Evolutionary conservation across 2,888 invertebrate species (phyloP), one percentile per base, ranked within the genome.

Genomic region (Eupsilia transversa): DNA sequence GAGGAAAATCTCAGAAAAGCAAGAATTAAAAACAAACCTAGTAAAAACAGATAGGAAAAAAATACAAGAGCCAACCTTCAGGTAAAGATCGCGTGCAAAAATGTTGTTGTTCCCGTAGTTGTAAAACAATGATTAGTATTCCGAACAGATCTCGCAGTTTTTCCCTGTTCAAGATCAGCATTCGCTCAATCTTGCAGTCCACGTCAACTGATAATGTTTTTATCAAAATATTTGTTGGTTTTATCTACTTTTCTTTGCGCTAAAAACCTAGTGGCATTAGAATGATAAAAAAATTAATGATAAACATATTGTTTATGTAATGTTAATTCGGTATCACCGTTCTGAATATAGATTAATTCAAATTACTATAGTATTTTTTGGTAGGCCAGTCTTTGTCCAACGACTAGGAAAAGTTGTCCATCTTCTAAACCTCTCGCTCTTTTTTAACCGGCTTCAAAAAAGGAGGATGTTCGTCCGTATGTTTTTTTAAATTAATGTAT

Each of bases 151-250:
- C 66, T 56, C 82, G 33, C 33, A 54, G 46, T 69, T 81, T 61
- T 65, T 61, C 79, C 65, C 33, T 78, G 57, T 78, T 78, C 82
- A 78, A 82, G 78, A 82, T 82, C 83, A 72, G 65, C 33, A 23
- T 41, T 65, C 59, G 20, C 72, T 72, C 56, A 77, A 56, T 77
- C 82, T 72, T 41, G 60, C 60, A 56, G 35, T 27, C 38, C 59
- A 82, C 78, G 68, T 41, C 68, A 72, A 33, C 49, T 78, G 80
- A 80, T 78, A 69, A 69, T 57, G 52, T 54, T 68, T 77, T 77
- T 82, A 80, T 65, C 72, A 43, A 72, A 65, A 72, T 65, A 65
- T 64, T 59, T 65, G 38, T 41, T 3, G 17, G 14, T 38, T 69
- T 82, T 72, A 82, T 77, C 60, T 61, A 83, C 23, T 14, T 71